phyloP scores from a whole-genome alignment of 1,140 invertebrate genomes.

The Drosophila nigrodunni region DNA sequence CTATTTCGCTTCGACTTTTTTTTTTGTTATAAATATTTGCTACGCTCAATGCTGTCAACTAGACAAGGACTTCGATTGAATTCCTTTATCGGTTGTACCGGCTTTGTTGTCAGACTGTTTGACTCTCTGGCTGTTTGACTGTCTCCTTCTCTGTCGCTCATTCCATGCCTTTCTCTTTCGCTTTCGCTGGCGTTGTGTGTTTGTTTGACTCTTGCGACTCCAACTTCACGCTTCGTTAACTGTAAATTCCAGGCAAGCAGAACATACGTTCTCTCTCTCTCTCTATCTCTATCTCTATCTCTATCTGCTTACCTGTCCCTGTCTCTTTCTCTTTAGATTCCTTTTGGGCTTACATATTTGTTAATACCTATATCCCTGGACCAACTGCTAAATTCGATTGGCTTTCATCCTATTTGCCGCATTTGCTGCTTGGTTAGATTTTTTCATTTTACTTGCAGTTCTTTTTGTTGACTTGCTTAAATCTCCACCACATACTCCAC shows the following conservation, averaged over 20 bases:
- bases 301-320: constrained; percentile 24
- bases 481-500: constrained; percentile 1
- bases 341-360: constrained; percentile 63
- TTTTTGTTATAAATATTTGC: constrained; percentile 66
- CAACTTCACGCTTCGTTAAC: constrained; percentile 78
- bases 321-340: constrained; percentile 14
- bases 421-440: constrained; percentile 81
- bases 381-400: constrained; percentile 70
- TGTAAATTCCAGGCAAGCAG: constrained; percentile 67
- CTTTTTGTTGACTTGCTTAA: constrained; percentile 28
- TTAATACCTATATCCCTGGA: constrained; percentile 69
- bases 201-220: constrained; percentile 52
- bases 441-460: constrained; percentile 62
- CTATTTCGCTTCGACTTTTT: neutral
- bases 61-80: constrained; percentile 76
- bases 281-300: constrained; percentile 17
- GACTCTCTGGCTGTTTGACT: constrained; percentile 14
- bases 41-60: constrained; percentile 72
- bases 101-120: constrained; percentile 38
- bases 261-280: constrained; percentile 54
- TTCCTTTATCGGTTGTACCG: constrained; percentile 67
- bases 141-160: neutral
- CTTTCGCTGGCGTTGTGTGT: constrained; percentile 6
- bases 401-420: constrained; percentile 81
- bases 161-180: neutral